These are phyloP conservation scores for Emydocephalus ijimae DNA, from an alignment of 2,113 vertebrate species.

Conservation along the genomic window DNA sequence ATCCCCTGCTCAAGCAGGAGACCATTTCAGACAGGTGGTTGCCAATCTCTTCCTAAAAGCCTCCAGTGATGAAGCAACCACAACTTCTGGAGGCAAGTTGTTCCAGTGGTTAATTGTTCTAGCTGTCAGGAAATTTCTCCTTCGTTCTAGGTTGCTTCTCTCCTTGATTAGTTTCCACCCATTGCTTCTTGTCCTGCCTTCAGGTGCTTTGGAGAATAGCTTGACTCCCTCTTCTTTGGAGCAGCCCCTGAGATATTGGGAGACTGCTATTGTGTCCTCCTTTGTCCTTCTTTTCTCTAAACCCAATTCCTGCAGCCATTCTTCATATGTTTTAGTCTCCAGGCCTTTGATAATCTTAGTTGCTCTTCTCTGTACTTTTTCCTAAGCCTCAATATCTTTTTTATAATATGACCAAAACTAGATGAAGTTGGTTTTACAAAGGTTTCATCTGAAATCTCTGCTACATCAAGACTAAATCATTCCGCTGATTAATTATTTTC, in stretches of 20 bases:
- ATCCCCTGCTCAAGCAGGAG: neutral
- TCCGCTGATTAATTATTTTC: too few relatives aligned
- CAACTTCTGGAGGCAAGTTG: neutral
- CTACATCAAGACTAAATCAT: too few relatives aligned
- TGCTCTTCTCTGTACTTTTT: too few relatives aligned
- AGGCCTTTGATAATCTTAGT: too few relatives aligned
- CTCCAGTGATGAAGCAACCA: neutral
- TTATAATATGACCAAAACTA: too few relatives aligned
- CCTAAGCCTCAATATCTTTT: too few relatives aligned
- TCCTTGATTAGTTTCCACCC: neutral
- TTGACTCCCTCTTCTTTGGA: neutral
- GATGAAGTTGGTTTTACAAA: too few relatives aligned
- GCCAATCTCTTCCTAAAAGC: neutral
- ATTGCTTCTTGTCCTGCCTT: neutral
- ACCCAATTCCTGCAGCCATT: too few relatives aligned
- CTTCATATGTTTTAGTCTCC: too few relatives aligned
- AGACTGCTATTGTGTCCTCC: neutral
- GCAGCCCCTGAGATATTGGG: neutral
- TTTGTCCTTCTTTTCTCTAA: neutral
- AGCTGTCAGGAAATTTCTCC: too few relatives aligned
- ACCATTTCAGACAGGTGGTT: neutral
- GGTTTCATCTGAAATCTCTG: too few relatives aligned
- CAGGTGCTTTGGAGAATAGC: neutral
- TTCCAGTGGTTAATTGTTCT: too few relatives aligned
- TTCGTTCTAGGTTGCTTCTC: neutral